Evolutionary conservation across 2,797 vertebrate genomes (phyloP).

Genomic region (Pseudochromis fuscus): DNA sequence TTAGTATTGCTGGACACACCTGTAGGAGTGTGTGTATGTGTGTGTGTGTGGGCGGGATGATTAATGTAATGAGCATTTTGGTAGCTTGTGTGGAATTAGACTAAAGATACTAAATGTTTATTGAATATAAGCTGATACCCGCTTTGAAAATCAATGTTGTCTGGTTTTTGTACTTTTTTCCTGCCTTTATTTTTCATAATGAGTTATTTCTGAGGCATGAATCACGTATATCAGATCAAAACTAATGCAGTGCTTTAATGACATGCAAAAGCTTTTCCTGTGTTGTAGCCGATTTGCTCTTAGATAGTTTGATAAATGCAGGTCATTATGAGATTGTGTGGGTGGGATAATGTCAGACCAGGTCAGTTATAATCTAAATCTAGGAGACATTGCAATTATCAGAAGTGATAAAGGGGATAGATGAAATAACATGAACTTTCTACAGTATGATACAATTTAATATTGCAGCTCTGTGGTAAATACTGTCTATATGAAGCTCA

Average conservation of each 20-base stretch:
- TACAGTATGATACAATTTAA: slow-evolving; percentile 13
- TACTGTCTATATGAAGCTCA: not conserved
- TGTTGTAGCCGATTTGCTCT: slow-evolving; percentile 16
- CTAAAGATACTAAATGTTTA: not conserved
- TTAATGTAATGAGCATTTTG: slow-evolving; percentile 7
- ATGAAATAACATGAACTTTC: not conserved
- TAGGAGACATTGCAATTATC: slow-evolving; percentile 1
- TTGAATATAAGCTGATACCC: not conserved
- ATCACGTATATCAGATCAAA: no score
- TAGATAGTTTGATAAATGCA: slow-evolving; percentile 8
- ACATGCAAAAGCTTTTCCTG: slow-evolving; percentile 6
- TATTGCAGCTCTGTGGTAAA: not conserved
- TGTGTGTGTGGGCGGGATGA: not conserved
- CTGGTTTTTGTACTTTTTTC: no score
- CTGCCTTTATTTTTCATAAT: no score
- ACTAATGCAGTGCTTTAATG: no score
- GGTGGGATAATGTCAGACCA: slow-evolving; percentile 18
- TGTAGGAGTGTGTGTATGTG: slow-evolving; percentile 36
- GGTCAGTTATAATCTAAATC: slow-evolving; percentile 19
- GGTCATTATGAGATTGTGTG: slow-evolving; percentile 26
- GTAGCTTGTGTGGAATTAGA: slow-evolving; percentile 2
- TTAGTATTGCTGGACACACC: slow-evolving; percentile 54
- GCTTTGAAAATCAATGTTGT: not conserved
- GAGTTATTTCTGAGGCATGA: no score
- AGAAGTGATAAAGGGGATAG: slow-evolving; percentile 4